Evolutionary conservation across 2,888 invertebrate species (phyloP).

Genomic region (Polydrusus tereticollis): DNA sequence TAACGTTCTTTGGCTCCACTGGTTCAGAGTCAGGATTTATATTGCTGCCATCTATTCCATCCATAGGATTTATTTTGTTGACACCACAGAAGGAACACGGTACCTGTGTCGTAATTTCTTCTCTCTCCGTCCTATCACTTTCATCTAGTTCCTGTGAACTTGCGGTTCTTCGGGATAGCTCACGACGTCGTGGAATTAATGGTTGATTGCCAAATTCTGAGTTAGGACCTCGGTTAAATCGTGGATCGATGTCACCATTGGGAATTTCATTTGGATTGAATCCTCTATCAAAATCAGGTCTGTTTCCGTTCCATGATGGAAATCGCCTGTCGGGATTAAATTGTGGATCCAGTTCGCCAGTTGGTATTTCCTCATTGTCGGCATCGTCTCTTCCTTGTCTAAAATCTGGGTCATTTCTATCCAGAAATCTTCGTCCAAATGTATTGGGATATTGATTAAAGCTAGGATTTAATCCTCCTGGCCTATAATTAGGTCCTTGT

Average conservation of each 20-base stretch:
- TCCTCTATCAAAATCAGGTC: conserved; percentile 16
- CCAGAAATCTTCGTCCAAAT: background rate
- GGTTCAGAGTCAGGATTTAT: conserved; percentile 43
- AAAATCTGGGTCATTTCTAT: conserved; percentile 15
- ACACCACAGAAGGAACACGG: conserved; percentile 43
- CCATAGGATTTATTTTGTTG: conserved; percentile 28
- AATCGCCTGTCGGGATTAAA: conserved; percentile 14
- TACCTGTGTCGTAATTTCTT: conserved; percentile 34
- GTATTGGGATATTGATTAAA: conserved; percentile 9
- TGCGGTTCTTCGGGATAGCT: background rate
- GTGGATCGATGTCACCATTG: conserved; percentile 16
- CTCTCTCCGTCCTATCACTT: conserved; percentile 15
- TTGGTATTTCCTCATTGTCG: conserved; percentile 9
- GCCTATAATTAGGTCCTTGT: conserved; percentile 3
- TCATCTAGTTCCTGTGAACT: conserved; percentile 3
- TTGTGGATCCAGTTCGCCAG: conserved; percentile 16
- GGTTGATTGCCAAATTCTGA: conserved; percentile 25
- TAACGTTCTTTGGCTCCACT: conserved; percentile 35
- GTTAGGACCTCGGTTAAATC: conserved; percentile 8
- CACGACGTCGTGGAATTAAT: conserved; percentile 1
- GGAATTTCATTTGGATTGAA: conserved; percentile 3
- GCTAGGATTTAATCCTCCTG: conserved; percentile 1
- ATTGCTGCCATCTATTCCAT: conserved; percentile 21
- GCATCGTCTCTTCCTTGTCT: conserved; percentile 23
- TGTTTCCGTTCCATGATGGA: background rate